Base-by-base conservation (phyloP, 2,797 vertebrate genomes). In the Rhinoraja longicauda region DNA sequence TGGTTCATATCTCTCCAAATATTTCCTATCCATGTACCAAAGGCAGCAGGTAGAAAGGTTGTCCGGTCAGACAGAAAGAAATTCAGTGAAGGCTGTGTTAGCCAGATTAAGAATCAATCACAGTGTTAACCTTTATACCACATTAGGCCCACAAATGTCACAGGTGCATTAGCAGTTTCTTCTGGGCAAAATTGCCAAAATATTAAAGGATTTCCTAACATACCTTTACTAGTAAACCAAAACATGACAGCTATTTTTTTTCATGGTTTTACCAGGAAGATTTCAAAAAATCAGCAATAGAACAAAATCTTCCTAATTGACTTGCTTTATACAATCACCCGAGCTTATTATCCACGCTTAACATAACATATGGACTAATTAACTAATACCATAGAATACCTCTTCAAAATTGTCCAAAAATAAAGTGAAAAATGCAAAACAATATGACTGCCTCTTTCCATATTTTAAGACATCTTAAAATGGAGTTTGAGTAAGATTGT, bases 321-420 rank as follows among this genome's bases (percentile, higher is more conserved):
- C 94, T 95, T 94, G 94, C 95, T 94, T 94, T 95, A 95, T 95
- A 95, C 95, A 94, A 95, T 79, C 93, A 95, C 13, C 76, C 4
- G n/a, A 77, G 13, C 76, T 32, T 13, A 13, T 77, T 77, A 32
- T 77, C 77, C n/a, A 77, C 13, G 12, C n/a, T 21, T 70, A 70
- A 70, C 67, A 19, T 13, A 2, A 70, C 13, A 19, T 70, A 13
- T 15, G 13, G 67, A 19, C 19, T 19, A 70, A 15, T 70, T 19
- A 70, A 67, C 15, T 13, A 77, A 13, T 36, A 36, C 12, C 10
- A 36, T 15, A 77, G n/a, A 13, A 77, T 77, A 77, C 76, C 77
- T 12, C 32, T 75, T 77, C 9, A 77, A n/a, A 36, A 77, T 13
- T 77, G 76, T 13, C 12, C 13, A 36, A 77, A 76, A n/a, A 76